Percentiles rank a stretch among this genome's conserved stretches.
Evolutionary conservation across 2,888 invertebrate species (phyloP).

Genomic region (Stegophylla sp.): DNA sequence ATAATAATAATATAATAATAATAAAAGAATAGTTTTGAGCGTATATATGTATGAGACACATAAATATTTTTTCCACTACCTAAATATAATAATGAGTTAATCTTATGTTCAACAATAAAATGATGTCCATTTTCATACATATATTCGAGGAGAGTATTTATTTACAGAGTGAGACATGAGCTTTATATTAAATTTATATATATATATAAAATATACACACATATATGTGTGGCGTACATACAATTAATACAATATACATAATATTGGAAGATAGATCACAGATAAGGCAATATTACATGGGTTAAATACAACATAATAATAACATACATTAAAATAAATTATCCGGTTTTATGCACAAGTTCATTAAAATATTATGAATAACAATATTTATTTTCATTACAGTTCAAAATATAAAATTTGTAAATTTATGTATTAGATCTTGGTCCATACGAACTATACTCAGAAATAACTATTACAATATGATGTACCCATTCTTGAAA

Average conservation of each 20-base stretch:
- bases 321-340: not conserved
- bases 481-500: not conserved
- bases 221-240: not conserved
- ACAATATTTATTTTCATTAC: not conserved
- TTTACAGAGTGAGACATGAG: slow-evolving; percentile 23
- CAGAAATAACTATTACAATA: not conserved
- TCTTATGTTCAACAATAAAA: slow-evolving; percentile 26
- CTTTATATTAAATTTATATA: not conserved
- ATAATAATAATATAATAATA: not conserved
- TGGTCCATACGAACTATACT: not conserved
- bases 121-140: not conserved
- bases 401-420: not conserved
- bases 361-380: not conserved
- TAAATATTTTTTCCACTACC: slow-evolving; percentile 6
- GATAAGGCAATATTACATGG: slow-evolving; percentile 45
- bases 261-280: slow-evolving; percentile 56
- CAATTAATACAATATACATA: not conserved
- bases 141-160: slow-evolving; percentile 33
- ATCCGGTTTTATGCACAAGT: not conserved
- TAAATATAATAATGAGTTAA: slow-evolving; percentile 25
- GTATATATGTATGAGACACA: slow-evolving; percentile 16
- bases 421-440: not conserved
- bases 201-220: too few species aligned
- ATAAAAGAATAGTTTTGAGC: slow-evolving; percentile 35
- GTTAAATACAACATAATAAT: slow-evolving; percentile 1